Evolutionary conservation across 1,140 invertebrate genomes (phyloP).

Genomic region (Diorhabda carinulata): DNA sequence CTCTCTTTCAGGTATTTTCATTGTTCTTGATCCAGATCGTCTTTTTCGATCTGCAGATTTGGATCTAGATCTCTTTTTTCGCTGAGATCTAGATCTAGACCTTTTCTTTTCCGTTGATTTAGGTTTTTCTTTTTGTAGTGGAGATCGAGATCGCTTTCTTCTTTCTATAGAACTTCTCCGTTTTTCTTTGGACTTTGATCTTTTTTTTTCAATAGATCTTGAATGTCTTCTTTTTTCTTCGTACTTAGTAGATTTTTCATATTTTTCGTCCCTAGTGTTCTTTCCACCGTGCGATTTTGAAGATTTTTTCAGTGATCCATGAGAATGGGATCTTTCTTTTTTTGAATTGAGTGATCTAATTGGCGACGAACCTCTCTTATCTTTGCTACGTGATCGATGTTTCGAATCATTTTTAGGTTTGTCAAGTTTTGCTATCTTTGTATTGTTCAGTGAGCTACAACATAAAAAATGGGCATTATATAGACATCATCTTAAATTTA

Average conservation of each 20-base stretch:
- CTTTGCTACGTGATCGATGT: conserved; percentile 26
- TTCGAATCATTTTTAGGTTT: conserved; percentile 23
- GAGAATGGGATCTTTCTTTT: conserved; percentile 10
- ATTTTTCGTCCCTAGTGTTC: conserved; percentile 22
- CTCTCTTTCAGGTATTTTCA: conserved; percentile 24
- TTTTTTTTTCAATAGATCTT: not conserved
- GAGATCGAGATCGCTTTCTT: conserved; percentile 19
- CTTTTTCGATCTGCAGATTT: conserved; percentile 12
- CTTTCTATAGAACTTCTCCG: conserved; percentile 13
- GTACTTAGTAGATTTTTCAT: conserved; percentile 21
- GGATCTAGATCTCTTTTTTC: conserved; percentile 15
- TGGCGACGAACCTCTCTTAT: conserved; percentile 8
- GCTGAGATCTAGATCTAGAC: conserved; percentile 11
- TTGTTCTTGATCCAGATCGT: conserved; percentile 21
- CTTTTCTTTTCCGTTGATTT: not conserved
- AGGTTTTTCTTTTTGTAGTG: not conserved
- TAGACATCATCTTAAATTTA: too few relatives aligned
- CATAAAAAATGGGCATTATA: not conserved
- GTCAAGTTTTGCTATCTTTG: conserved; percentile 25
- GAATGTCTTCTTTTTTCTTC: conserved; percentile 6
- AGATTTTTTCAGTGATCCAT: conserved; percentile 5
- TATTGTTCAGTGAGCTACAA: conserved; percentile 36
- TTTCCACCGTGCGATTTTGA: conserved; percentile 16
- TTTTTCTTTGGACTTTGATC: conserved; percentile 19
- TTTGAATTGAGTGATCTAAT: conserved; percentile 5